A percentile compares a stretch with the other conserved stretches of the same genome.
Evolutionary conservation across 2,888 invertebrate species (phyloP).

Genomic region (Cheilosia scutellata): DNA sequence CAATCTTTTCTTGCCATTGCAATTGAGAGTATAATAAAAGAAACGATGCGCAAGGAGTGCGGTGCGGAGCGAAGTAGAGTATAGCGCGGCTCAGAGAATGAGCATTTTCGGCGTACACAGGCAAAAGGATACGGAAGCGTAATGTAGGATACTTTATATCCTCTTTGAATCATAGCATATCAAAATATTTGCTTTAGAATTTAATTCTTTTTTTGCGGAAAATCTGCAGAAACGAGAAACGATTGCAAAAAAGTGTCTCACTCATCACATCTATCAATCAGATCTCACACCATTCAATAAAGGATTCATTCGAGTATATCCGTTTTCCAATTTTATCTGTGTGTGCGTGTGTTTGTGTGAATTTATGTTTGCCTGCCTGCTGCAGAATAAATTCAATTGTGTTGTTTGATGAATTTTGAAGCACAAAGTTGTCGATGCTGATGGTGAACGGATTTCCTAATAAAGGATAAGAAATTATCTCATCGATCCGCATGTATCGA

Average conservation of each 20-base stretch:
- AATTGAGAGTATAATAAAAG: constrained; percentile 68
- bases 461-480: constrained; percentile 14
- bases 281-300: constrained; percentile 63
- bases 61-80: background rate
- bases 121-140: constrained; percentile 20
- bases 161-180: constrained; percentile 62
- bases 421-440: background rate
- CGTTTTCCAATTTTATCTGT: background rate
- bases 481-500: constrained; percentile 22
- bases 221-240: constrained; percentile 45
- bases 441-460: background rate
- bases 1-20: constrained; percentile 60
- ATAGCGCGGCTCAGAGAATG: constrained; percentile 32
- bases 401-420: constrained; percentile 45
- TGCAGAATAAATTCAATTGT: constrained; percentile 44
- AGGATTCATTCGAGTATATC: constrained; percentile 25
- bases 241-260: constrained; percentile 66
- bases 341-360: constrained; percentile 2
- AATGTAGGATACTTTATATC: constrained; percentile 45
- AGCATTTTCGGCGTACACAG: constrained; percentile 18
- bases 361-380: constrained; percentile 3
- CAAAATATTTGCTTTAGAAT: constrained; percentile 72
- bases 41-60: constrained; percentile 13
- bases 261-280: constrained; percentile 72
- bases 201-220: constrained; percentile 38